These are phyloP conservation scores for Chaetodon trifasciatus DNA, from an alignment of 2,797 vertebrate genomes.

Conservation along the genomic window DNA sequence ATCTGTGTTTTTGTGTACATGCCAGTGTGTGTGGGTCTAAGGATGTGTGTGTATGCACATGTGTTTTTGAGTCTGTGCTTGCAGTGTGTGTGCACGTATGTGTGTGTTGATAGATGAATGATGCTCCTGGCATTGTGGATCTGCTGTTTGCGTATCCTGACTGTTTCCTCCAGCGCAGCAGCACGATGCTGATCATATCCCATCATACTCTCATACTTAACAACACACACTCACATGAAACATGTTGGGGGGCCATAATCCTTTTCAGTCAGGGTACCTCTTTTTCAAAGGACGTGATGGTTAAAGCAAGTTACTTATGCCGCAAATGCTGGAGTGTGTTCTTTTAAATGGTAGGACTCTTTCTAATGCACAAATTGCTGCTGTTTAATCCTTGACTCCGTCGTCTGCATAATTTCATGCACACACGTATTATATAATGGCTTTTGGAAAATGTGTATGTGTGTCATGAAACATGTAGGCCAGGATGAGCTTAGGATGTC, in stretches of 20 bases:
- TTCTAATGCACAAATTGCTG: background rate
- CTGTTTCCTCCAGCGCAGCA: conserved; percentile 17
- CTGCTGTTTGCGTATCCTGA: conserved; percentile 26
- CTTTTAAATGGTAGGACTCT: background rate
- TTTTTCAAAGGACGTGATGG: background rate
- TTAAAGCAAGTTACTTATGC: conserved; percentile 5
- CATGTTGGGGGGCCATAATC: background rate
- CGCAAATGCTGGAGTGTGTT: background rate
- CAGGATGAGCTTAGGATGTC: conserved; percentile 67
- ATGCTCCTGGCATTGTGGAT: conserved; percentile 35
- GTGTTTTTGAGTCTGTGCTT: background rate
- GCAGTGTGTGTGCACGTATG: background rate
- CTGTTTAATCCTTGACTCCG: conserved; percentile 16
- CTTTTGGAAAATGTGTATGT: conserved; percentile 48
- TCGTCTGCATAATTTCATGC: conserved; percentile 12
- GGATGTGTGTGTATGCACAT: background rate
- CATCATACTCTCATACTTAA: background rate
- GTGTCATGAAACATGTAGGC: conserved; percentile 73
- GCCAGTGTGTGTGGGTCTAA: background rate
- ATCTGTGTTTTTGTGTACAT: conserved; percentile 21
- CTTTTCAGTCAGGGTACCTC: background rate
- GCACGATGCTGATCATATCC: background rate
- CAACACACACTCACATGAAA: background rate
- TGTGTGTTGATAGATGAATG: conserved; percentile 41
- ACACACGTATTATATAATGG: conserved; percentile 47